Conservation (phyloP, 1,140 invertebrate species). For the Pseudomyrmex pallidus region DNA sequence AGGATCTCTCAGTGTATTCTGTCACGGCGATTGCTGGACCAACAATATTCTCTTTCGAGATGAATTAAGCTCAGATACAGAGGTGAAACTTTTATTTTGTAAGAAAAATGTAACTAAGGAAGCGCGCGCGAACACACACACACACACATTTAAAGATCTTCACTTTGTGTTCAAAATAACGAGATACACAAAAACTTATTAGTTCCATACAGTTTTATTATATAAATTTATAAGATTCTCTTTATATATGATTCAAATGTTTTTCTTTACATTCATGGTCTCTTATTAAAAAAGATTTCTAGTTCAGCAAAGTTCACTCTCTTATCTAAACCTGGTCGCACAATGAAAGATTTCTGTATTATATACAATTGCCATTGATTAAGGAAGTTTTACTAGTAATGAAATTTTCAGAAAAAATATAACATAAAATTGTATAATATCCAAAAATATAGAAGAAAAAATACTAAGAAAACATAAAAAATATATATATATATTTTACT, state of each 20-base stretch:
- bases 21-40: slow-evolving; percentile 92
- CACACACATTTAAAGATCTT: not conserved
- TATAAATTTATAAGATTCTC: slow-evolving; percentile 70
- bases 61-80: slow-evolving; percentile 80
- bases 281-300: slow-evolving; percentile 38
- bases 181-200: slow-evolving; percentile 17
- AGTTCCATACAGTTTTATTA: slow-evolving; percentile 69
- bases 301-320: slow-evolving; percentile 14
- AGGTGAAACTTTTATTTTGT: slow-evolving; percentile 80
- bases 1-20: slow-evolving; percentile 88
- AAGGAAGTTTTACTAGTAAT: slow-evolving; percentile 21
- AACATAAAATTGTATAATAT: not conserved
- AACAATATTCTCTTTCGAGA: slow-evolving; percentile 90
- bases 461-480: not conserved
- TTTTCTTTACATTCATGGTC: slow-evolving; percentile 13
- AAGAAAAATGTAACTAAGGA: slow-evolving; percentile 32
- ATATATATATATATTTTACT: slow-evolving; percentile 10
- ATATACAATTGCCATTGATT: slow-evolving; percentile 1
- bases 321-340: not conserved
- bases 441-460: not conserved
- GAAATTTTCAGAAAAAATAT: not conserved
- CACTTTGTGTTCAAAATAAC: not conserved
- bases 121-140: not conserved
- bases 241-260: slow-evolving; percentile 50
- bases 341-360: slow-evolving; percentile 32